Conservation (phyloP, 2,888 invertebrate species). For the Dusona sp. region DNA sequence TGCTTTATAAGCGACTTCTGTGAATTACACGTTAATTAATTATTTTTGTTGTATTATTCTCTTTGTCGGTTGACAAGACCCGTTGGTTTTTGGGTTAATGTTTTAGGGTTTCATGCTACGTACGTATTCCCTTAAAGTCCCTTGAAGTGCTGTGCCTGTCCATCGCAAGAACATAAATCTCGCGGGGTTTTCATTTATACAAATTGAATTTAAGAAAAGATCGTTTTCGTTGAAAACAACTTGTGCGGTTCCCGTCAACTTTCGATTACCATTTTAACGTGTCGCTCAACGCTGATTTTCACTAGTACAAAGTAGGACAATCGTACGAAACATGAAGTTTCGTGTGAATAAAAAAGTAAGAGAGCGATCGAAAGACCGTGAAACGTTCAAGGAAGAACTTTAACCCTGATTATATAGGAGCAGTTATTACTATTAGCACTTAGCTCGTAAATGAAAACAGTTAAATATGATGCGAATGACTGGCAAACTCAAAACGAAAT, state of each 20-base stretch:
- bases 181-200: neutral
- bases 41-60: neutral
- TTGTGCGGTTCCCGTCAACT: neutral
- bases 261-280: neutral
- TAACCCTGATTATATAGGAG: constrained; percentile 36
- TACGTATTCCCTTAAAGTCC: neutral
- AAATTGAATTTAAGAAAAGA: no score
- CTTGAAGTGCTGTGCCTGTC: no score
- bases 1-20: neutral
- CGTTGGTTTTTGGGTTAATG: neutral
- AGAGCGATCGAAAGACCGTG: neutral
- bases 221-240: no score
- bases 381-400: constrained; percentile 45
- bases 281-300: neutral
- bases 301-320: neutral
- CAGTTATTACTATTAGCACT: constrained; percentile 35
- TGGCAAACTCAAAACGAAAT: neutral
- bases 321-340: neutral
- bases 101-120: neutral
- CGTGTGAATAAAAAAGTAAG: neutral
- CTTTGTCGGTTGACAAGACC: neutral
- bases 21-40: neutral
- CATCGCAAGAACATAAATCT: neutral
- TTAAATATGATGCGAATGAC: constrained; percentile 19
- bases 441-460: neutral